Conservation (phyloP, 1,140 invertebrate species). For the Eupeodes corollae region DNA sequence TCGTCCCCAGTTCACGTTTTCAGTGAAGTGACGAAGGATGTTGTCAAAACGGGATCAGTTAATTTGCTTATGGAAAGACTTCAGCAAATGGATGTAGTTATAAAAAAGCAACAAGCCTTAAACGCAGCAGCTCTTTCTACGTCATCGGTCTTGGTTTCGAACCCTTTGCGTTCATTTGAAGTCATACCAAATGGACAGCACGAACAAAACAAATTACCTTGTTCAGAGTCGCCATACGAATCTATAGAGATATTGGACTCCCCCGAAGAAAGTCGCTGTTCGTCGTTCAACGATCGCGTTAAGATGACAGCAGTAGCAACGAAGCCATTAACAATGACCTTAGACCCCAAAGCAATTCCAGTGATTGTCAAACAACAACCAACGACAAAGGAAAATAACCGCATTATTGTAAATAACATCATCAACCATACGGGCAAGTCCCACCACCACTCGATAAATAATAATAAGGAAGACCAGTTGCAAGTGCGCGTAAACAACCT, state of each 20-base stretch:
- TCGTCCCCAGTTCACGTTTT: constrained; percentile 22
- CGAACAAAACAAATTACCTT: neutral
- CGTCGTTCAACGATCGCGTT: constrained; percentile 6
- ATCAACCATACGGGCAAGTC: no score
- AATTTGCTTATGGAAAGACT: constrained; percentile 7
- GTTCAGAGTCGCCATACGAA: constrained; percentile 15
- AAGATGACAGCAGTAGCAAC: constrained; percentile 4
- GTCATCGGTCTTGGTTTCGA: neutral
- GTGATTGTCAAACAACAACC: no score
- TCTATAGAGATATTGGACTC: constrained; percentile 33
- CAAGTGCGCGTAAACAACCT: no score
- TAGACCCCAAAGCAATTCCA: no score
- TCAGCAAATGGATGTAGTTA: constrained; percentile 1
- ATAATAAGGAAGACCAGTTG: no score
- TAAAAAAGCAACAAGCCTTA: neutral
- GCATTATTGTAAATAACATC: no score
- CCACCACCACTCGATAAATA: no score
- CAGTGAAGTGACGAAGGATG: constrained; percentile 7
- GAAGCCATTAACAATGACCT: constrained; percentile 1
- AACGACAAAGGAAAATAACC: no score
- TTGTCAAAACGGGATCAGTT: neutral
- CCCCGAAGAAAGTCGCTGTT: constrained; percentile 25
- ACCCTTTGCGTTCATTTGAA: neutral
- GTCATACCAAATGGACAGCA: neutral
- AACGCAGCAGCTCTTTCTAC: neutral